phyloP scores from a whole-genome alignment of 2,113 vertebrate genomes.

The Diadophis punctatus region DNA sequence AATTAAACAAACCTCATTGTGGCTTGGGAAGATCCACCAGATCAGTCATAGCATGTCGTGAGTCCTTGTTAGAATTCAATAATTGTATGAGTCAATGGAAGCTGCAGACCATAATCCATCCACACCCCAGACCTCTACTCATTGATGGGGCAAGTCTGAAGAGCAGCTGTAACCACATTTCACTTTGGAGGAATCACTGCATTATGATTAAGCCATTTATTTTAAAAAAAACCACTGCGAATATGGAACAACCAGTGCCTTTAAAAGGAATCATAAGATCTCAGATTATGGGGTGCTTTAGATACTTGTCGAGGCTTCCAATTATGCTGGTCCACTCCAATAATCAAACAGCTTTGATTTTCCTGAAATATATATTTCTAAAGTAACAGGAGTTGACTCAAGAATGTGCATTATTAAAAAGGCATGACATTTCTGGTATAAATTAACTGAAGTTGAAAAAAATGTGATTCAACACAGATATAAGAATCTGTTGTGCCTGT shows the following conservation, averaged over 20 bases:
- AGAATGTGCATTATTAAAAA: accelerated
- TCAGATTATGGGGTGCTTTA: neutral
- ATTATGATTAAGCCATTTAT: slow-evolving; percentile 17
- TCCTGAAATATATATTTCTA: slow-evolving; percentile 25
- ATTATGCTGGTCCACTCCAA: slow-evolving; percentile 52
- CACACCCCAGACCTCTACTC: neutral
- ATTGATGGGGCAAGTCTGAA: neutral
- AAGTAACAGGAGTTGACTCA: neutral
- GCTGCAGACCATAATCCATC: neutral
- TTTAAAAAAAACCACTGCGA: slow-evolving; percentile 35
- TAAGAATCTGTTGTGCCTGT: neutral
- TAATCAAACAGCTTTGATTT: neutral
- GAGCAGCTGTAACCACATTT: neutral
- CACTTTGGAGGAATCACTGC: neutral
- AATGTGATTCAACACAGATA: neutral
- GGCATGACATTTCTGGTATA: neutral
- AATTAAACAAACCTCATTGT: neutral
- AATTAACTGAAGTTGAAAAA: accelerated
- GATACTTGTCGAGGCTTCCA: slow-evolving; percentile 44
- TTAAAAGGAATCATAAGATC: slow-evolving; percentile 12
- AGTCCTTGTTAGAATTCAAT: neutral
- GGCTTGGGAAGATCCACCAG: neutral
- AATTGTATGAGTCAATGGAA: neutral
- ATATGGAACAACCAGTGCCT: slow-evolving; percentile 33
- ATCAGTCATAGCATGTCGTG: neutral